phyloP scores from a whole-genome alignment of 1,140 invertebrate genomes.

The Panagrolaimus sp. region DNA sequence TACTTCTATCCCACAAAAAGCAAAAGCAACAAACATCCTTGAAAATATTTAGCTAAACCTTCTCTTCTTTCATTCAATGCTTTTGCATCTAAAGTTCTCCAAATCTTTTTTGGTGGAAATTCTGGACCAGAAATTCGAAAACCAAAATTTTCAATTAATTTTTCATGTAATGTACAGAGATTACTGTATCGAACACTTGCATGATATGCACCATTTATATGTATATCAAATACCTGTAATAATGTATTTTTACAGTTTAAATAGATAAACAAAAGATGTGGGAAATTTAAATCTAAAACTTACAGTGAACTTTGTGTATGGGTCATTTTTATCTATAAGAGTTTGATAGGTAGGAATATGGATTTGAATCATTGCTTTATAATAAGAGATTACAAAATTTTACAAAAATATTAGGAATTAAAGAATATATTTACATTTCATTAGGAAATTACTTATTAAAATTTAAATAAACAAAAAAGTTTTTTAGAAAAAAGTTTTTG shows the following conservation, averaged over 20 bases:
- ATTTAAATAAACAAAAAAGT: too few species aligned
- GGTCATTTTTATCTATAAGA: slow-evolving; percentile 21
- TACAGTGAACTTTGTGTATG: slow-evolving; percentile 34
- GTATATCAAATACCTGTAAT: slow-evolving; percentile 35
- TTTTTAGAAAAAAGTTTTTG: too few species aligned
- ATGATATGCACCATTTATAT: slow-evolving; percentile 45
- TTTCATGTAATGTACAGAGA: slow-evolving; percentile 38
- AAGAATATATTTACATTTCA: background rate
- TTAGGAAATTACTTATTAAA: too few species aligned
- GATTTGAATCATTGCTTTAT: slow-evolving; percentile 33
- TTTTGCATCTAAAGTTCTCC: slow-evolving; percentile 36
- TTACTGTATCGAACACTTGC: slow-evolving; percentile 42
- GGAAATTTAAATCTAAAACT: background rate
- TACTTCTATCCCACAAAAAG: background rate
- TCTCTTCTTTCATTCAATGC: slow-evolving; percentile 39
- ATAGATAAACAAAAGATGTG: background rate
- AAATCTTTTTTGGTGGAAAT: slow-evolving; percentile 48
- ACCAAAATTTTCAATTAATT: slow-evolving; percentile 41
- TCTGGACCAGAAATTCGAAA: slow-evolving; percentile 33
- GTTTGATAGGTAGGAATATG: slow-evolving; percentile 23
- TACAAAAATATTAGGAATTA: background rate
- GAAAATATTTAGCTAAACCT: slow-evolving; percentile 42
- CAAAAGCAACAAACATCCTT: slow-evolving; percentile 24
- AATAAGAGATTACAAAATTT: background rate
- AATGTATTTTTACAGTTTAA: background rate